Evolutionary conservation across 2,113 vertebrate species (phyloP), one percentile per base, ranked within the genome.

Genomic region (Apaloderma vittatum): DNA sequence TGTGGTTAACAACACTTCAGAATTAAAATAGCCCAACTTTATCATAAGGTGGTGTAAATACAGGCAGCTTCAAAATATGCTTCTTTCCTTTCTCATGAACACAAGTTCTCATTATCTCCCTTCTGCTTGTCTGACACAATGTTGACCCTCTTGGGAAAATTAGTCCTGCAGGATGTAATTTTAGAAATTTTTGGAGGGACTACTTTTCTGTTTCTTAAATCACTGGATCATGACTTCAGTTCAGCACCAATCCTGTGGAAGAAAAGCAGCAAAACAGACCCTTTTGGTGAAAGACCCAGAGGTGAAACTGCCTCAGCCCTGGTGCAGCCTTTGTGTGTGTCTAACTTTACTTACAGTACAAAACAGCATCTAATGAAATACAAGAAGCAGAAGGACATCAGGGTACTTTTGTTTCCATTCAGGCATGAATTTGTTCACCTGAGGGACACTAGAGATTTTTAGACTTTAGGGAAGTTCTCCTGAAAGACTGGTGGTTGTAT

Each of bases 211-310:
- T 62, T 89, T 81, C 32, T 61, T 45, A 81, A 66, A 27, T 48
- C 27, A 57, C 5, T 0, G 1, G 20, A 71, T 57, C 58, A 62
- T 4, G 26, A 4, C 13, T 18, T 20, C 14, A 70, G 22, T 37
- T 54, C 21, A 48, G 37, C 26, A 59, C 8, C 30, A 75, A 59
- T 22, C 49, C 26, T 36, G 29, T 18, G 14, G 49, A 88, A 63
- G 49, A 84, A 73, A 78, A 83, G 29, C 2, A 3, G 27, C 26
- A 80, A 65, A 27, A 55, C 3, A 70, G 3, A 3, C 48, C 19
- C 30, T 61, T 66, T 13, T 24, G 20, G 27, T 40, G 18, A 21
- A 24, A 13, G n/a, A n/a, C n/a, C n/a, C 52, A 72, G 46, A 76
- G 20, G 3, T 34, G 20, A 49, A 61, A 61, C 1, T 34, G 34